phyloP scores from a whole-genome alignment of 2,888 invertebrate species.

The Nyleta sp. region DNA sequence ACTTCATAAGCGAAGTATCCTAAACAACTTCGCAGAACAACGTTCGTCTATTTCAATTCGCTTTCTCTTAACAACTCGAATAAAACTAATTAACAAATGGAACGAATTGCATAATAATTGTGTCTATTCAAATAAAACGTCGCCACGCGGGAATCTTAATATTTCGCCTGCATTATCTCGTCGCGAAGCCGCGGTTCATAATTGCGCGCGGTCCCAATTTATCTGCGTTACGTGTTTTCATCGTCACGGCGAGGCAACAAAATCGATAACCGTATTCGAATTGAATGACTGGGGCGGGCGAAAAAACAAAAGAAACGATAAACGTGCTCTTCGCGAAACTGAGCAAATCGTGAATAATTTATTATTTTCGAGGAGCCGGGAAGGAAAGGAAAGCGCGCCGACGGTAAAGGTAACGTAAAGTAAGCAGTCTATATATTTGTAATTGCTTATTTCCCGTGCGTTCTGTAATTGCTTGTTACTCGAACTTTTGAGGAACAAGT shows the following conservation, averaged over 20 bases:
- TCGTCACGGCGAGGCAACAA: slow-evolving; percentile 32
- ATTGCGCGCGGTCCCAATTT: slow-evolving; percentile 38
- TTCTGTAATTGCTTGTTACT: slow-evolving; percentile 56
- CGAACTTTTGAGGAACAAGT: slow-evolving; percentile 46
- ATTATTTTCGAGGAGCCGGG: slow-evolving; percentile 48
- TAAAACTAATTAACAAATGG: neutral
- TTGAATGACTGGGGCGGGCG: slow-evolving; percentile 36
- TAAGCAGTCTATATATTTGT: slow-evolving; percentile 28
- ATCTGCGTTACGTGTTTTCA: slow-evolving; percentile 39
- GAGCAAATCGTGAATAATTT: slow-evolving; percentile 58
- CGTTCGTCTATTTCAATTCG: too few relatives aligned
- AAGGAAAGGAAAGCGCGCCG: slow-evolving; percentile 29
- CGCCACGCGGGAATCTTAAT: slow-evolving; percentile 1
- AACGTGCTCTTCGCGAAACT: slow-evolving; percentile 52
- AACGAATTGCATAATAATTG: neutral
- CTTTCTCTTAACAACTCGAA: neutral
- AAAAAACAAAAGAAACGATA: slow-evolving; percentile 40
- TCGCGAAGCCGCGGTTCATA: slow-evolving; percentile 29
- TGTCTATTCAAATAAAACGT: neutral
- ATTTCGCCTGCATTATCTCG: slow-evolving; percentile 7
- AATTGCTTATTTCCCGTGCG: slow-evolving; percentile 41
- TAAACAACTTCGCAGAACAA: too few relatives aligned
- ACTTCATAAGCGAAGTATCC: too few relatives aligned
- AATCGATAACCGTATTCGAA: slow-evolving; percentile 51
- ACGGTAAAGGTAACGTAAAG: slow-evolving; percentile 26